A percentile compares a stretch with the other conserved stretches of the same genome.
These are phyloP conservation scores for Trachelipus rathkii DNA, from an alignment of 1,140 invertebrate species.

Conservation along the genomic window DNA sequence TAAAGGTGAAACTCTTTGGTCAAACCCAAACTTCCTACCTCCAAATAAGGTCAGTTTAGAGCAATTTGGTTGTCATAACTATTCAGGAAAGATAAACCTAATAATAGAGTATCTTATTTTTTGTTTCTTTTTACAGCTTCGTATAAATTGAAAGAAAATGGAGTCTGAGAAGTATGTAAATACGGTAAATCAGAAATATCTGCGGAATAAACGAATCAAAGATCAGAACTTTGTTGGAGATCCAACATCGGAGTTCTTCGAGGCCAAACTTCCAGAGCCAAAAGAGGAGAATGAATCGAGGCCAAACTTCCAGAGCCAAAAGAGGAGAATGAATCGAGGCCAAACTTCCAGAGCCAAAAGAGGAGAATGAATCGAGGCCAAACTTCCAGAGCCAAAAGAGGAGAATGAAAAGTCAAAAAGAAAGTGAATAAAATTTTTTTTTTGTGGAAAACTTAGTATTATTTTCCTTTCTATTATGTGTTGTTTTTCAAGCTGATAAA, in stretches of 20 bases:
- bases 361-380: too few relatives aligned
- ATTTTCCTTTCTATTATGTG: too few relatives aligned
- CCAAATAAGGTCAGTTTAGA: constrained; percentile 67
- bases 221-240: background rate
- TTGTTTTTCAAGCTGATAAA: too few relatives aligned
- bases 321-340: background rate
- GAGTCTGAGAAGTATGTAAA: background rate
- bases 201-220: background rate
- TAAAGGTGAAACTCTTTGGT: constrained; percentile 83
- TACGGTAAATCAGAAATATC: background rate
- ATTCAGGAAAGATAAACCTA: background rate
- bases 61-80: background rate
- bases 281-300: too few relatives aligned
- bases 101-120: background rate
- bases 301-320: background rate
- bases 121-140: background rate
- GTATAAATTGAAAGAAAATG: background rate
- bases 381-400: too few relatives aligned
- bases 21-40: constrained; percentile 87
- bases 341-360: too few relatives aligned
- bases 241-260: background rate
- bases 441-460: too few relatives aligned
- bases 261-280: too few relatives aligned
- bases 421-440: too few relatives aligned
- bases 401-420: too few relatives aligned